Evolutionary conservation across 2,113 vertebrate species (phyloP).

Genomic region (Psephotus haematonotus): DNA sequence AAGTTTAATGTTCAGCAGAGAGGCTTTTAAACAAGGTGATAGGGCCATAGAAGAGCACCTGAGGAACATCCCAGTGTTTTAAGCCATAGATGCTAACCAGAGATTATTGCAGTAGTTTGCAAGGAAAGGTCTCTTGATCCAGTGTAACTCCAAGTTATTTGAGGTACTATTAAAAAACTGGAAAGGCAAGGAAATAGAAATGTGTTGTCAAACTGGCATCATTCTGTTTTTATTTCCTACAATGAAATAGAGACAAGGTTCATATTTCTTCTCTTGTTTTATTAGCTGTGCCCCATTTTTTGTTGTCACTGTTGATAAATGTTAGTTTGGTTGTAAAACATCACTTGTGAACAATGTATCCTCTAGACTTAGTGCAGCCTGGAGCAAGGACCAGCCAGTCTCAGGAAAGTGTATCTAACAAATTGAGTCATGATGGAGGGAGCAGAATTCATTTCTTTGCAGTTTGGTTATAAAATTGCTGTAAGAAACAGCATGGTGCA

Average conservation of each 20-base stretch:
- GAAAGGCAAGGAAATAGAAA: background rate
- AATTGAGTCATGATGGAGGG: background rate
- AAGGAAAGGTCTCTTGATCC: background rate
- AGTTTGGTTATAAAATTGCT: background rate
- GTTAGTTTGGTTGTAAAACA: conserved; percentile 30
- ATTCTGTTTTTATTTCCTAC: background rate
- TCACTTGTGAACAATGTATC: background rate
- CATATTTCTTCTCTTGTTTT: conserved; percentile 2
- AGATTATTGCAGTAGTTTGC: background rate
- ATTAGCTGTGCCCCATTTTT: background rate
- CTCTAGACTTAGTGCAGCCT: background rate
- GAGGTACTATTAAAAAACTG: background rate
- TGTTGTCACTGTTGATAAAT: background rate
- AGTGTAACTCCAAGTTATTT: background rate
- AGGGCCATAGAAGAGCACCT: background rate
- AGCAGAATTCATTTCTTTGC: background rate
- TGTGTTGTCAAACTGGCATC: background rate
- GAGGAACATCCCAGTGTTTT: background rate
- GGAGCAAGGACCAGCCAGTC: conserved; percentile 26
- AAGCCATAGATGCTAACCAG: background rate
- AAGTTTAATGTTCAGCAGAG: background rate
- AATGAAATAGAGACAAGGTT: background rate
- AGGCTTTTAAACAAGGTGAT: background rate
- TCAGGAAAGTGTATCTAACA: background rate
- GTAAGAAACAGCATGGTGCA: background rate